Evolutionary conservation across 2,797 vertebrate species (phyloP).

Genomic region (Diplodus sargus): DNA sequence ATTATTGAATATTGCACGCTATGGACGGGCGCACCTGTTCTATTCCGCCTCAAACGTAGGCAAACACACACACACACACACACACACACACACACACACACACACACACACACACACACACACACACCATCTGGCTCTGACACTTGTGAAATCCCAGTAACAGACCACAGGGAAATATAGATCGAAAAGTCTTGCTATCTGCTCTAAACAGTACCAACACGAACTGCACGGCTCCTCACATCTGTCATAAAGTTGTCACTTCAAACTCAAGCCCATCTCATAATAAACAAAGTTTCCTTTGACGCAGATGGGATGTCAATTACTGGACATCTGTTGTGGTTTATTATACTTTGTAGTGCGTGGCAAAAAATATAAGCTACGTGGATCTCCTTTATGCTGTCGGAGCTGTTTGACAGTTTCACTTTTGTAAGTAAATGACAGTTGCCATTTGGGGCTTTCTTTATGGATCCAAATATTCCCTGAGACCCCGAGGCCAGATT

Average conservation of each 20-base stretch:
- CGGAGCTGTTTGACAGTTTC: constrained; percentile 33
- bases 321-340: constrained; percentile 34
- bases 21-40: constrained; percentile 55
- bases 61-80: constrained; percentile 13
- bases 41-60: constrained; percentile 29
- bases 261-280: constrained; percentile 15
- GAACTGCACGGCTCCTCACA: not conserved
- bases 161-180: constrained; percentile 48
- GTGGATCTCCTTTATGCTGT: constrained; percentile 25
- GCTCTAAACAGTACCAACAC: constrained; percentile 7
- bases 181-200: constrained; percentile 39
- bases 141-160: constrained; percentile 57
- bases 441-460: constrained; percentile 45
- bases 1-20: constrained; percentile 41
- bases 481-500: constrained; percentile 41
- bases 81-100: constrained; percentile 33
- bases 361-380: constrained; percentile 3
- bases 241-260: constrained; percentile 34
- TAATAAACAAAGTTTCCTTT: constrained; percentile 28
- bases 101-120: not conserved
- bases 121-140: constrained; percentile 62
- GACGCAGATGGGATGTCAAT: constrained; percentile 39
- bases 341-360: constrained; percentile 35
- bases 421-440: constrained; percentile 51
- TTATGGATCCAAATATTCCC: constrained; percentile 50